These are phyloP conservation scores for Bothrops jararaca DNA, from an alignment of 2,113 vertebrate species.

Conservation along the genomic window DNA sequence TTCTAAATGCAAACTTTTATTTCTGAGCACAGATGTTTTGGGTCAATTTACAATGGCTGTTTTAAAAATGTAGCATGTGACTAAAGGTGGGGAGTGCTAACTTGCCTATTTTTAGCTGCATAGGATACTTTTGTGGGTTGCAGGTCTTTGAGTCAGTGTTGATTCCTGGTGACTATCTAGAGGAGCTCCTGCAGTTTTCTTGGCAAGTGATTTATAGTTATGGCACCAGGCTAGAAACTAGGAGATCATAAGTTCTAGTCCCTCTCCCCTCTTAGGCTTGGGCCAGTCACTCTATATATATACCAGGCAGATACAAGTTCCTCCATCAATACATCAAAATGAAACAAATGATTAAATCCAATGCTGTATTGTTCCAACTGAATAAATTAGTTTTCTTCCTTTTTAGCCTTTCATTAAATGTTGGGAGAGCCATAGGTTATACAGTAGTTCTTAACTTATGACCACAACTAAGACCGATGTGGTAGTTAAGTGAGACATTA, in stretches of 20 bases:
- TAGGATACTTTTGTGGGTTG: not conserved
- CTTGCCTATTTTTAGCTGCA: not conserved
- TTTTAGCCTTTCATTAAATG: not conserved
- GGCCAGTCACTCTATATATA: not conserved
- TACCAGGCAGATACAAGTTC: not conserved
- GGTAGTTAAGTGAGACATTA: not conserved
- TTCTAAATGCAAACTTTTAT: not conserved
- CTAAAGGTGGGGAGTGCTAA: not conserved
- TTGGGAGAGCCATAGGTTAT: not conserved
- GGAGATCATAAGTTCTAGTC: not conserved
- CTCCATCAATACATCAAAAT: not conserved
- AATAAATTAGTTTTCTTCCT: not conserved
- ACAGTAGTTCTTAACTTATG: not conserved
- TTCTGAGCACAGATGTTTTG: not conserved
- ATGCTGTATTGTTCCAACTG: not conserved
- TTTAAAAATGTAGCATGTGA: not conserved
- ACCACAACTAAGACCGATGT: not conserved
- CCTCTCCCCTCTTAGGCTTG: not conserved
- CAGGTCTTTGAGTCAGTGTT: not conserved
- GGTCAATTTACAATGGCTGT: not conserved
- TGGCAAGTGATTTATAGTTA: not conserved
- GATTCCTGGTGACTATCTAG: not conserved
- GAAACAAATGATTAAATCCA: not conserved
- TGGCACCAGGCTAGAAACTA: not conserved
- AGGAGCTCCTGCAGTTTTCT: not conserved